A percentile compares a stretch with the other conserved stretches of the same genome.
Conservation (phyloP, 2,113 vertebrate species). For the Glareola pratincola region DNA sequence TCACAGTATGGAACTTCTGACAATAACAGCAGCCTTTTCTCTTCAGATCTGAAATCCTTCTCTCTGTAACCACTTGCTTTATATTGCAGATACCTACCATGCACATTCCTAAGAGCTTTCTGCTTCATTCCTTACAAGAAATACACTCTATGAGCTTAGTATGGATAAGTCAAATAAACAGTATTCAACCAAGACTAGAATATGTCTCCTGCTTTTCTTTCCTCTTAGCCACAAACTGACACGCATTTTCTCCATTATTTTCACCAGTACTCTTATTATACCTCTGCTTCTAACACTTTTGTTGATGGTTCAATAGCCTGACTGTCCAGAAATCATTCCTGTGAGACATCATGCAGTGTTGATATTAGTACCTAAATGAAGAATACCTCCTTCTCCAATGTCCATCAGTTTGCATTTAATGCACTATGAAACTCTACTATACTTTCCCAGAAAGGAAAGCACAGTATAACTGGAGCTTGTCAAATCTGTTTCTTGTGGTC, state of each 20-base stretch:
- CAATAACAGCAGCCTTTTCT: neutral
- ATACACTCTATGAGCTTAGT: neutral
- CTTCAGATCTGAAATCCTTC: neutral
- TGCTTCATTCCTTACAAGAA: neutral
- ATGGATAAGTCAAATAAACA: neutral
- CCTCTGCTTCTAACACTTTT: neutral
- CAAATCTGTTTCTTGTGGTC: neutral
- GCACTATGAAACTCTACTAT: neutral
- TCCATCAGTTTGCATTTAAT: neutral
- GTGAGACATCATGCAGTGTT: neutral
- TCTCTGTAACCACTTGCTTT: neutral
- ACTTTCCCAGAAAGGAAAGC: neutral
- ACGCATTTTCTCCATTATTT: neutral
- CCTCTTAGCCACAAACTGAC: neutral
- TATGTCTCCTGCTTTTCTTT: neutral
- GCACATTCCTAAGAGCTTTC: neutral
- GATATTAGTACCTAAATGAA: neutral
- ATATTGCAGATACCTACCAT: neutral
- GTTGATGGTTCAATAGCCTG: neutral
- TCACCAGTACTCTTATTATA: neutral
- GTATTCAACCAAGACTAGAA: neutral
- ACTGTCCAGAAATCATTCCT: neutral
- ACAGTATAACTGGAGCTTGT: neutral
- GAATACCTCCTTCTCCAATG: neutral
- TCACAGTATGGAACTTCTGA: neutral